Evolutionary conservation across 2,888 invertebrate genomes (phyloP).

Genomic region (Hirtodrosophila alboralis): DNA sequence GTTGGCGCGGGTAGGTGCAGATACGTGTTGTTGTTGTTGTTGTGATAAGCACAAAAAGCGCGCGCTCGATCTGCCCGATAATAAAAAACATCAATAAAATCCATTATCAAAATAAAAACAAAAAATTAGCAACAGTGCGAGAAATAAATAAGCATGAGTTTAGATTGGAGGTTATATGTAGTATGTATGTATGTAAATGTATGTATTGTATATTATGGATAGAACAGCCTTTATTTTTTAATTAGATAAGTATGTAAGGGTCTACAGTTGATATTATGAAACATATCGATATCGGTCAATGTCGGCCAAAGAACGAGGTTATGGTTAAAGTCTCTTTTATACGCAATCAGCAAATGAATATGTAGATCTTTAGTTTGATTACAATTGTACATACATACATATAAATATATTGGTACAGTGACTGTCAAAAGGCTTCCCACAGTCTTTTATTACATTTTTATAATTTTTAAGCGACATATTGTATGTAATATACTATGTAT

Average conservation of each 20-base stretch:
- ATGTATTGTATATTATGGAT: no score
- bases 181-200: no score
- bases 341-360: not conserved
- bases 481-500: not conserved
- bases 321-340: slow-evolving; percentile 17
- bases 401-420: no score
- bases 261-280: slow-evolving; percentile 14
- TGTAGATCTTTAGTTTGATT: slow-evolving; percentile 22
- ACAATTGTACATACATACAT: slow-evolving; percentile 19
- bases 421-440: slow-evolving; percentile 39
- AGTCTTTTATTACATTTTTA: not conserved
- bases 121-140: slow-evolving; percentile 66
- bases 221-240: no score
- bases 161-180: no score
- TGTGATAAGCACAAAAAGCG: slow-evolving; percentile 48
- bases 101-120: slow-evolving; percentile 53
- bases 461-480: no score
- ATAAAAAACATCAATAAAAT: slow-evolving; percentile 65
- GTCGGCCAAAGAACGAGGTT: slow-evolving; percentile 45
- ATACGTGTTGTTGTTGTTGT: slow-evolving; percentile 15
- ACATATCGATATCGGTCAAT: slow-evolving; percentile 54
- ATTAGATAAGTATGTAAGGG: no score
- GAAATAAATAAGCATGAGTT: slow-evolving; percentile 33
- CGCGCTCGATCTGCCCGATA: slow-evolving; percentile 58
- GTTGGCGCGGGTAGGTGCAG: not conserved